phyloP scores from a whole-genome alignment of 2,113 vertebrate species.

The Scopus umbretta region DNA sequence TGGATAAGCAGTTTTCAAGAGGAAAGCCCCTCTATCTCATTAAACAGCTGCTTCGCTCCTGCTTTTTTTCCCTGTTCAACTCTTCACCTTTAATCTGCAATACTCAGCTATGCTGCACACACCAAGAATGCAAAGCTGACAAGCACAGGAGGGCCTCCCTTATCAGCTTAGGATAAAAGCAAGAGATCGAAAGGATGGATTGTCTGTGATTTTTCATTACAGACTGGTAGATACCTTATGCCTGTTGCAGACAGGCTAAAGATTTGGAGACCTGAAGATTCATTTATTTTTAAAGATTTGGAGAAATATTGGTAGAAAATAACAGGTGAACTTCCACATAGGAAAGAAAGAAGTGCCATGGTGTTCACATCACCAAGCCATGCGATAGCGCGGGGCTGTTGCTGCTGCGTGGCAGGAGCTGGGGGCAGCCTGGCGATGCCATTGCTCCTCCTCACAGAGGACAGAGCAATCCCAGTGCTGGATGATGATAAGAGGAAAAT shows the following conservation, averaged over 20 bases:
- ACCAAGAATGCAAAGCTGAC: slow-evolving; percentile 43
- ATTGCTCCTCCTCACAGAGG: neutral
- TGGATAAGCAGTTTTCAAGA: slow-evolving; percentile 44
- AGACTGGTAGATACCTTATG: neutral
- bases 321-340: neutral
- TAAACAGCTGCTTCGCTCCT: slow-evolving; percentile 15
- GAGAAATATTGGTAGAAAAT: neutral
- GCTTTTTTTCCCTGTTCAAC: slow-evolving; percentile 45
- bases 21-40: slow-evolving; percentile 40
- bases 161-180: slow-evolving; percentile 50
- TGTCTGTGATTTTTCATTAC: slow-evolving; percentile 36
- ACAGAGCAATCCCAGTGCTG: neutral
- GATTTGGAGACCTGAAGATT: neutral
- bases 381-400: fast-evolving
- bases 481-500: neutral
- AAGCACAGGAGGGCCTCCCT: slow-evolving; percentile 31
- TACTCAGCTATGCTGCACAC: slow-evolving; percentile 34
- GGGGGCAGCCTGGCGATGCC: neutral
- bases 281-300: neutral
- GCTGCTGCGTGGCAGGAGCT: neutral
- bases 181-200: slow-evolving; percentile 36
- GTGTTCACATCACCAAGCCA: neutral
- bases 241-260: neutral
- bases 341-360: neutral
- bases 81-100: slow-evolving; percentile 61